phyloP scores from a whole-genome alignment of 2,113 vertebrate genomes.

The Pitta sordida region DNA sequence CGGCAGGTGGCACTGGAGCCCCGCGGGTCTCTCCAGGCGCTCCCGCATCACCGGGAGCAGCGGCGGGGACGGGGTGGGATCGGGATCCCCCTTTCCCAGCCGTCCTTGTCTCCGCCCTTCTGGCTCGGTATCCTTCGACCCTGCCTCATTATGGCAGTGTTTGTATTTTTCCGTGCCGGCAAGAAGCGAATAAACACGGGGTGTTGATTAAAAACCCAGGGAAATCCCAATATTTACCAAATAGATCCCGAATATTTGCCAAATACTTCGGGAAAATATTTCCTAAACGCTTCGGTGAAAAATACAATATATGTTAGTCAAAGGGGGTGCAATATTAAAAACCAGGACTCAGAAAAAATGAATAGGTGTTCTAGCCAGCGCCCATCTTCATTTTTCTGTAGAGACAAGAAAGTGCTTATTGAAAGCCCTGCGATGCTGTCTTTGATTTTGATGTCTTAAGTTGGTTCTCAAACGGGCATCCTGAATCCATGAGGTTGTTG shows the following conservation, averaged over 20 bases:
- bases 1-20: neutral
- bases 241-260: neutral
- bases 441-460: neutral
- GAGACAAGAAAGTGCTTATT: neutral
- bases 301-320: neutral
- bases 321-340: neutral
- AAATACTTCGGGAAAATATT: neutral
- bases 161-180: neutral
- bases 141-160: neutral
- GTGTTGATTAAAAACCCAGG: neutral
- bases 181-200: neutral
- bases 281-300: neutral
- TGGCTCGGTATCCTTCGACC: neutral
- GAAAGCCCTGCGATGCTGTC: neutral
- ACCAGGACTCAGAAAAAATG: neutral
- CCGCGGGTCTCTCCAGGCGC: neutral
- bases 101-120: rapidly evolving
- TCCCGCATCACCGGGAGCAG: neutral
- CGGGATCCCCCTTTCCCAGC: neutral
- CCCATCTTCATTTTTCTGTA: no score
- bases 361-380: neutral
- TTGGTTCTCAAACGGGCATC: neutral
- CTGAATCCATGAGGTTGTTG: neutral
- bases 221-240: neutral
- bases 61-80: neutral